These are phyloP conservation scores for Leucoraja erinaceus DNA, from an alignment of 2,113 vertebrate genomes.

Conservation along the genomic window DNA sequence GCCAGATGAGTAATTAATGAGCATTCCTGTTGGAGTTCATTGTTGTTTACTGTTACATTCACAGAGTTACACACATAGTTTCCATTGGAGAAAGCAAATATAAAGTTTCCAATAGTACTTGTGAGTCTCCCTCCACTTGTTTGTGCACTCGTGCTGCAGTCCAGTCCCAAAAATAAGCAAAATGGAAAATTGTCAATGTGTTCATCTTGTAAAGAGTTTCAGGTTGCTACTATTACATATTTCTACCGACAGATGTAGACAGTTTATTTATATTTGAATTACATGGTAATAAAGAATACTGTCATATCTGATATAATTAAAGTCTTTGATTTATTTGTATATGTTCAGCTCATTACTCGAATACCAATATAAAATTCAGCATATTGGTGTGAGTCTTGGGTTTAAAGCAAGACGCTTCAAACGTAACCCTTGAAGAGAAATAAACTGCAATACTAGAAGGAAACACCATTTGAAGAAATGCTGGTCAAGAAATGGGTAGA, in stretches of 20 bases:
- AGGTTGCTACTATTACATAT: background rate
- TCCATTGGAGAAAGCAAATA: background rate
- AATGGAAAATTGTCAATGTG: background rate
- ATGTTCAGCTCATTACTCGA: background rate
- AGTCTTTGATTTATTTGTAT: background rate
- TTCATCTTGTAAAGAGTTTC: background rate
- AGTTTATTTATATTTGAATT: background rate
- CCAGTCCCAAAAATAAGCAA: background rate
- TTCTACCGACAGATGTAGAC: background rate
- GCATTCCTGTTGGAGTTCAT: background rate
- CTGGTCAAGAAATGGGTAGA: background rate
- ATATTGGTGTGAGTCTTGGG: background rate
- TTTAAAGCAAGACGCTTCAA: background rate
- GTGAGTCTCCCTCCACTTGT: background rate
- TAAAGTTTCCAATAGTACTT: background rate
- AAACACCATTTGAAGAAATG: background rate
- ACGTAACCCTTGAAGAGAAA: background rate
- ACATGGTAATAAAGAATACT: background rate
- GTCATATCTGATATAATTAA: background rate
- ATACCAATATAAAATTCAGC: background rate
- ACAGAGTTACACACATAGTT: background rate
- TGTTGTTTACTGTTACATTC: constrained; percentile 32
- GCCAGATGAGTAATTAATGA: constrained; percentile 18
- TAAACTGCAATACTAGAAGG: background rate
- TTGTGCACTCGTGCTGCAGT: background rate